Evolutionary conservation across 2,113 vertebrate genomes (phyloP).

Genomic region (Columbina picui): DNA sequence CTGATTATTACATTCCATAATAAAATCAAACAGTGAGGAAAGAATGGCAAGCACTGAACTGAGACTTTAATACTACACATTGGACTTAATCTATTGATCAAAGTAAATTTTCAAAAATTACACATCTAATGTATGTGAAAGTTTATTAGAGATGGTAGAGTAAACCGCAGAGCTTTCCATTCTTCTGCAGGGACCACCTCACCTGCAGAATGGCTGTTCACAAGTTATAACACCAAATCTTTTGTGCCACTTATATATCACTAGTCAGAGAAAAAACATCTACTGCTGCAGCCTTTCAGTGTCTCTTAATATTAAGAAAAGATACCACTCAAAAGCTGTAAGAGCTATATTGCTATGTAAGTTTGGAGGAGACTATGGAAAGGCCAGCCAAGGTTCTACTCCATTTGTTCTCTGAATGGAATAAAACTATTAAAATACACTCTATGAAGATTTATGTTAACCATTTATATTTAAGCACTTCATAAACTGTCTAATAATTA

Average conservation of each 20-base stretch:
- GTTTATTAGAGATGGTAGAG: background rate
- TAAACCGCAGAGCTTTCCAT: background rate
- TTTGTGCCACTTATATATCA: background rate
- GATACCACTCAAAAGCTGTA: background rate
- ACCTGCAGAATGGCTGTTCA: rapidly evolving
- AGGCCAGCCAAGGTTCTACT: background rate
- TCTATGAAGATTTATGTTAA: slow-evolving; percentile 17
- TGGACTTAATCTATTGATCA: background rate
- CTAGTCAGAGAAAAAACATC: background rate
- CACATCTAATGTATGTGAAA: background rate
- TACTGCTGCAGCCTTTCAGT: background rate
- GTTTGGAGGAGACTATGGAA: rapidly evolving
- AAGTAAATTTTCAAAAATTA: background rate
- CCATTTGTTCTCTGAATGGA: background rate
- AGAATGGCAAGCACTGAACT: background rate
- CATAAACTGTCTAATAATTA: slow-evolving; percentile 52
- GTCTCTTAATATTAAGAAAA: background rate
- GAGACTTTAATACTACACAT: background rate
- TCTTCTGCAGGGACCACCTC: background rate
- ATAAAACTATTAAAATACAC: background rate
- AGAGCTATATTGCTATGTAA: rapidly evolving
- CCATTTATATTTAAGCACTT: slow-evolving; percentile 28
- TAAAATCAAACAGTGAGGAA: background rate
- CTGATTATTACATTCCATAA: background rate
- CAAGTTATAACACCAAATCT: background rate